Conservation (phyloP, 1,140 invertebrate genomes). For the Ridgeia piscesae region DNA sequence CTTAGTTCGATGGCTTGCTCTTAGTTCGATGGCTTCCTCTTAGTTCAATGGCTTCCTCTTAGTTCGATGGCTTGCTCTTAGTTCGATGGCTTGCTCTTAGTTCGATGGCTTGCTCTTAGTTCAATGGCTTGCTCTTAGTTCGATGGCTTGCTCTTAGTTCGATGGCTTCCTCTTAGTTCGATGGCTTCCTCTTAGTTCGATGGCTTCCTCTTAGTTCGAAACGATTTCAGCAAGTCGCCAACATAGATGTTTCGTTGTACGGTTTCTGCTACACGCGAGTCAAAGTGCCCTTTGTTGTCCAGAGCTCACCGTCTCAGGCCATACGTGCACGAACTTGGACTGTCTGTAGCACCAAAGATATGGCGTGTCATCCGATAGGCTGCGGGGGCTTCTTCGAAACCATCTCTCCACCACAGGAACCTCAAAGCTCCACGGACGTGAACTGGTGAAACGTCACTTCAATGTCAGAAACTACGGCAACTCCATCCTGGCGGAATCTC, state of each 20-base stretch:
- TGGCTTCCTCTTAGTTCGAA: not conserved
- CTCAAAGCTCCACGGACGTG: slow-evolving; percentile 28
- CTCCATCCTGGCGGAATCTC: slow-evolving; percentile 27
- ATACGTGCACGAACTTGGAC: not conserved
- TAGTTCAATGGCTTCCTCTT: too few relatives aligned
- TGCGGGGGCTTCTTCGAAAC: slow-evolving; percentile 9
- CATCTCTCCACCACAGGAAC: slow-evolving; percentile 34
- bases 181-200: not conserved
- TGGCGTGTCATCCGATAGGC: not conserved
- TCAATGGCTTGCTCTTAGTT: too few relatives aligned
- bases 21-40: not conserved
- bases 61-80: not conserved
- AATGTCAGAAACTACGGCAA: slow-evolving; percentile 31
- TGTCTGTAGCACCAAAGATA: slow-evolving; percentile 10
- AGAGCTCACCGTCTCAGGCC: not conserved
- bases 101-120: not conserved
- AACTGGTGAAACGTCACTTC: slow-evolving; percentile 23
- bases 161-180: not conserved
- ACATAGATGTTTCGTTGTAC: not conserved
- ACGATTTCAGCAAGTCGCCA: not conserved
- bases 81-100: too few relatives aligned
- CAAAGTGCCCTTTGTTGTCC: not conserved
- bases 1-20: not conserved
- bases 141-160: not conserved
- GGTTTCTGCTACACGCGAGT: not conserved